Percentiles rank a stretch among this genome's conserved stretches.
These are phyloP conservation scores for Ephialtes manifestator DNA, from an alignment of 2,888 invertebrate genomes.

Conservation along the genomic window DNA sequence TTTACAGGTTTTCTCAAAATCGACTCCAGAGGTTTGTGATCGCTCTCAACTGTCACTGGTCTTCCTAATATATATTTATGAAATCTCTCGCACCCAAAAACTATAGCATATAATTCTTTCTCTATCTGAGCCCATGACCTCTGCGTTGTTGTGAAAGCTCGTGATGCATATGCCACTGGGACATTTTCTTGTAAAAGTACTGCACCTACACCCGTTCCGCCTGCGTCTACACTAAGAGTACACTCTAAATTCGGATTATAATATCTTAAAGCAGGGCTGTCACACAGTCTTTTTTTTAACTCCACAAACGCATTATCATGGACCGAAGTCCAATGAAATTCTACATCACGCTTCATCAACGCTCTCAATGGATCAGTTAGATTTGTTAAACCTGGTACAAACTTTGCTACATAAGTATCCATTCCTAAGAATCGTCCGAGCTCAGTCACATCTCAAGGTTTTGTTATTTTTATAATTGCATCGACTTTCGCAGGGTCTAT, in stretches of 20 bases:
- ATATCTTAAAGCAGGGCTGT: not conserved
- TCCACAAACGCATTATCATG: not conserved
- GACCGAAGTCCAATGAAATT: not conserved
- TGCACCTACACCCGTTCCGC: not conserved
- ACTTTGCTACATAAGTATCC: not conserved
- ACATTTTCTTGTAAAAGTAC: not conserved
- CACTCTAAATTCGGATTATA: not conserved
- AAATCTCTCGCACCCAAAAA: constrained; percentile 70
- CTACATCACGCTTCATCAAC: not conserved
- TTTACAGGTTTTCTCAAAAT: constrained; percentile 51
- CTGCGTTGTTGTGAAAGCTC: constrained; percentile 73
- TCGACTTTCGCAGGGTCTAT: constrained; percentile 30
- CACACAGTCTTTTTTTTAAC: not conserved
- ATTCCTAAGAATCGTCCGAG: not conserved
- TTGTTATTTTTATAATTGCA: not conserved
- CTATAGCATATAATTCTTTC: constrained; percentile 75
- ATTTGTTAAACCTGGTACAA: not conserved
- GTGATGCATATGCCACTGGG: constrained; percentile 51
- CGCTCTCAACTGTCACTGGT: constrained; percentile 74
- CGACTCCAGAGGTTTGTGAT: constrained; percentile 74
- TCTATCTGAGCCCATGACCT: constrained; percentile 74
- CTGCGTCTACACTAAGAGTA: not conserved
- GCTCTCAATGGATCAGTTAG: too few species aligned
- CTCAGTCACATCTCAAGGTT: not conserved
- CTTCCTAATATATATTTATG: constrained; percentile 73